Evolutionary conservation across 1,140 invertebrate genomes (phyloP).

Genomic region (Aphaenogaster ashmeadi): DNA sequence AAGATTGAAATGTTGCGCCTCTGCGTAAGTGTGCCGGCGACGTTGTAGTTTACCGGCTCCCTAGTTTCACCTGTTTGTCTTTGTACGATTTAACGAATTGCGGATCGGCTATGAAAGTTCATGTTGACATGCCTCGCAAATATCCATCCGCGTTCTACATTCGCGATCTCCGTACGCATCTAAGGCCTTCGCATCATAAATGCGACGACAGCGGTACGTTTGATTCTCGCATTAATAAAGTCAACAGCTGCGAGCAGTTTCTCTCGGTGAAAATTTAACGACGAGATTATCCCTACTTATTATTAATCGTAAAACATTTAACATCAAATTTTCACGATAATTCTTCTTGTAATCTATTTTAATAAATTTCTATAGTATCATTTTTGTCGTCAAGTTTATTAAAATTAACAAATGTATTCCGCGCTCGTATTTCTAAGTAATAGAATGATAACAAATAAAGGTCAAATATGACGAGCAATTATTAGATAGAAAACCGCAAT

Average conservation of each 20-base stretch:
- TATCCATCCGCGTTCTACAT: slow-evolving; percentile 49
- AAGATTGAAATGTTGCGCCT: slow-evolving; percentile 42
- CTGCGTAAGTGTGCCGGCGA: slow-evolving; percentile 27
- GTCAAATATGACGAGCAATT: no score
- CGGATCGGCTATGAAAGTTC: slow-evolving; percentile 39
- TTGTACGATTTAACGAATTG: slow-evolving; percentile 39
- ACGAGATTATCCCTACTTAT: slow-evolving; percentile 19
- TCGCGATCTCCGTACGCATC: not conserved
- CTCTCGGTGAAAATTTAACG: slow-evolving; percentile 44
- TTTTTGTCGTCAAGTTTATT: not conserved
- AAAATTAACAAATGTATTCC: not conserved
- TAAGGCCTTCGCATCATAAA: not conserved
- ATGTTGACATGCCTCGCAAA: slow-evolving; percentile 43
- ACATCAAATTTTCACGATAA: slow-evolving; percentile 9
- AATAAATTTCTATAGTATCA: not conserved
- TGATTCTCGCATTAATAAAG: slow-evolving; percentile 44
- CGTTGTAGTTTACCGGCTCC: not conserved
- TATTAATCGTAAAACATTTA: slow-evolving; percentile 2
- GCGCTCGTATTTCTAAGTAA: no score
- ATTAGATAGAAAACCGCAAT: no score
- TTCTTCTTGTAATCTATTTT: not conserved
- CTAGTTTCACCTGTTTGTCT: slow-evolving; percentile 47
- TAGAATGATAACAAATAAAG: no score
- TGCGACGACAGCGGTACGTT: slow-evolving; percentile 18
- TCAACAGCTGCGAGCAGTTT: slow-evolving; percentile 30